Base-by-base conservation (phyloP, 1,140 invertebrate genomes). In the Propsilocerus akamusi region DNA sequence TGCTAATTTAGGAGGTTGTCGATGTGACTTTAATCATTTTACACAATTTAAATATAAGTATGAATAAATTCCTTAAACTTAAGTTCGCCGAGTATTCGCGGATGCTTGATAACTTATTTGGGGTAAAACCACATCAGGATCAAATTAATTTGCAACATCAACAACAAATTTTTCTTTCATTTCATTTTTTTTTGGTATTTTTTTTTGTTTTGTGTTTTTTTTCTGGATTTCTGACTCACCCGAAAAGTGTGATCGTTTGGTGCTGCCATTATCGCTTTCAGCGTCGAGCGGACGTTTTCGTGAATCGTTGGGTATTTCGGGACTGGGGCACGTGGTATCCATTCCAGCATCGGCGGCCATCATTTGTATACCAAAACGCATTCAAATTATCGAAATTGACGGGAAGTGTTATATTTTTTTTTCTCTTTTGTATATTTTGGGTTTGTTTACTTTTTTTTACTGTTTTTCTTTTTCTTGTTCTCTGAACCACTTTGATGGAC, bases 211-310 rank as follows among this genome's bases (percentile, higher is more conserved):
- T 50, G 46, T 50, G 28, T 11, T 24, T 28, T 58, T 55, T 52
- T 24, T 52, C 53, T 54, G 53, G 47, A 47, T 54, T 46, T 59
- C 52, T 53, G 26, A 65, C 66, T 72, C 75, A 88, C 83, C 83
- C 82, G 78, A 77, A 68, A 84, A 85, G 68, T 87, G 83, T 58
- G 84, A 87, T 67, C 82, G 77, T 72, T 87, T 87, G 54, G 81
- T 82, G 61, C 81, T 76, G 61, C 81, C 82, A 73, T 84, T 83
- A 70, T 87, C 83, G 62, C 73, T 73, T 70, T 86, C 83, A 60
- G 77, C 77, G 71, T 87, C 83, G 59, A 86, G 74, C 57, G 83
- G 84, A 65, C 84, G 76, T 75, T 86, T 87, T 67, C 83, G 75
- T 60, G 78, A 80, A 67, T 81, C 78, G 11, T 41, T 41, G 58